Evolutionary conservation across 2,113 vertebrate species (phyloP).

Genomic region (Alaudala cheleensis): DNA sequence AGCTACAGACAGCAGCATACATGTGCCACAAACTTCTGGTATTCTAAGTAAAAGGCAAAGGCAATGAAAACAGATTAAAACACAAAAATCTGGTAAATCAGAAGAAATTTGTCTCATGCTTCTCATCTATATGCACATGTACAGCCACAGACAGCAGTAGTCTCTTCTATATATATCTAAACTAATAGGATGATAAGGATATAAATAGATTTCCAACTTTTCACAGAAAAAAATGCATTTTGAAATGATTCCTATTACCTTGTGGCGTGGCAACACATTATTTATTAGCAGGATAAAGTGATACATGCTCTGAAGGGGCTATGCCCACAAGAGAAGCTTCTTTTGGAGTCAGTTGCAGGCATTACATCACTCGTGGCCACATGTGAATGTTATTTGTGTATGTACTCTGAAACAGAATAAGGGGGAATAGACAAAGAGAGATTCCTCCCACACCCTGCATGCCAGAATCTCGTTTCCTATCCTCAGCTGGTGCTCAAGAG

Average conservation of each 20-base stretch:
- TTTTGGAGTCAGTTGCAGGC: neutral
- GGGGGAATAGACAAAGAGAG: constrained; percentile 54
- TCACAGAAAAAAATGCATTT: neutral
- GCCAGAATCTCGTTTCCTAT: constrained; percentile 65
- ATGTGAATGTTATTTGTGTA: constrained; percentile 59
- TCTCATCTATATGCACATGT: neutral
- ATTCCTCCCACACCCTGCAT: constrained; percentile 57
- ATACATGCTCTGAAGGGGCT: neutral
- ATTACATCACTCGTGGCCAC: constrained; percentile 37
- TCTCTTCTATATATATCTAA: neutral
- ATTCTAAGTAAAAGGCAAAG: neutral
- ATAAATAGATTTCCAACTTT: neutral
- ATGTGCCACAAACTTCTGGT: neutral
- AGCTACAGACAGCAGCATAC: neutral
- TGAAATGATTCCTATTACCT: neutral
- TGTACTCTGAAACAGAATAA: constrained; percentile 54
- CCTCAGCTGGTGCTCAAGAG: constrained; percentile 67
- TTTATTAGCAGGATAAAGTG: neutral
- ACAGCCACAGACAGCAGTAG: neutral
- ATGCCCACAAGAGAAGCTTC: neutral
- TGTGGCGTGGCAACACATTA: rapidly evolving
- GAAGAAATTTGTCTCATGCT: neutral
- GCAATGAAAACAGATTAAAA: neutral
- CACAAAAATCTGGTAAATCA: neutral
- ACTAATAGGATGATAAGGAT: neutral